phyloP scores from a whole-genome alignment of 2,888 invertebrate genomes.

The Lycaena phlaeas region DNA sequence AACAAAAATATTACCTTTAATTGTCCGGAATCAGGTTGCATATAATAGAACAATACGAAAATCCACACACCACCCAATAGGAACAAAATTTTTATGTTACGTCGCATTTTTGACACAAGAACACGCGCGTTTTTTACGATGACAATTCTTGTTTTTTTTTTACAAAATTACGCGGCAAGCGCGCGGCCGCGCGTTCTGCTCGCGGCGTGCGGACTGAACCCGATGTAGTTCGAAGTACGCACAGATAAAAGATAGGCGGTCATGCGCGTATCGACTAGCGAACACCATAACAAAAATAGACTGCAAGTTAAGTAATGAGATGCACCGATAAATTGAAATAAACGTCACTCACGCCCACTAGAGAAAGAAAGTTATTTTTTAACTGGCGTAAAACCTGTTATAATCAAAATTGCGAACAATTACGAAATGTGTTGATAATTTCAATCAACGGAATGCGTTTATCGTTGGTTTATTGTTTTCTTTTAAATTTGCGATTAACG shows the following conservation, averaged over 20 bases:
- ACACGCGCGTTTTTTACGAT: slow-evolving; percentile 22
- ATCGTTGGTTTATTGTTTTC: no score
- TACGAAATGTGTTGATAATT: background rate
- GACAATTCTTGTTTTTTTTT: slow-evolving; percentile 30
- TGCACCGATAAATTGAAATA: background rate
- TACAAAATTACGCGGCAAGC: slow-evolving; percentile 37
- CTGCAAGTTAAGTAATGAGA: background rate
- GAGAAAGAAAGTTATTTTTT: background rate
- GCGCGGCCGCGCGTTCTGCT: slow-evolving; percentile 62
- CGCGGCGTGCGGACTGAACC: slow-evolving; percentile 51
- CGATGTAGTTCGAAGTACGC: slow-evolving; percentile 19
- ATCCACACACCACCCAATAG: slow-evolving; percentile 58
- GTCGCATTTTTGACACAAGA: slow-evolving; percentile 42
- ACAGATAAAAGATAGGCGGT: slow-evolving; percentile 28
- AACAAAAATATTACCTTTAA: slow-evolving; percentile 39
- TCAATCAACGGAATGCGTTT: no score
- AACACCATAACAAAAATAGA: slow-evolving; percentile 37
- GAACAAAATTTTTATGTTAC: slow-evolving; percentile 60
- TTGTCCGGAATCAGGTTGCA: slow-evolving; percentile 54
- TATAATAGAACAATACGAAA: slow-evolving; percentile 60
- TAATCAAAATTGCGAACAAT: background rate
- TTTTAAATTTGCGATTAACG: no score
- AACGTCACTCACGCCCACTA: background rate
- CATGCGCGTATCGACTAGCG: slow-evolving; percentile 45
- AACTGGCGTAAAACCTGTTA: background rate